phyloP scores from a whole-genome alignment of 2,888 invertebrate species.

The Periphyllus acericola region DNA sequence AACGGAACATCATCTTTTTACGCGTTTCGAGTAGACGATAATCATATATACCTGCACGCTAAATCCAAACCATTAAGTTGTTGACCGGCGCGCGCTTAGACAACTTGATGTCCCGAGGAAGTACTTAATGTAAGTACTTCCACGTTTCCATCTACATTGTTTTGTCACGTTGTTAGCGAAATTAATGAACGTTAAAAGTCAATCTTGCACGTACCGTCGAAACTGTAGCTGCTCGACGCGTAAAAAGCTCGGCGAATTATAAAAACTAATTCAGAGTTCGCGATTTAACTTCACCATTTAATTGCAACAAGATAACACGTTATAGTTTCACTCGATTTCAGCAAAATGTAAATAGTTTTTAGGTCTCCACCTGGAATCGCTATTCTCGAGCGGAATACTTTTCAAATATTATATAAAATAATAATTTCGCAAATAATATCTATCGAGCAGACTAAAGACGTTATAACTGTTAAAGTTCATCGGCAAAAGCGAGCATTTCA shows the following conservation, averaged over 20 bases:
- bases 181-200: slow-evolving; percentile 30
- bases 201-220: slow-evolving; percentile 13
- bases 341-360: no score
- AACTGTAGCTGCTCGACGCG: neutral
- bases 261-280: neutral
- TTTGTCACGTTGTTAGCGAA: slow-evolving; percentile 23
- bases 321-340: no score
- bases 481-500: no score
- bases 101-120: neutral
- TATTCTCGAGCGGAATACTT: no score
- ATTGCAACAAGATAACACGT: no score
- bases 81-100: slow-evolving; percentile 11
- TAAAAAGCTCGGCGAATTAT: neutral
- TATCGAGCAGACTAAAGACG: no score
- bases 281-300: neutral
- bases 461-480: no score
- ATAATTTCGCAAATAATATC: no score
- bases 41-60: neutral
- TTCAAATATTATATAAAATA: no score
- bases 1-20: no score
- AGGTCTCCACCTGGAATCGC: no score
- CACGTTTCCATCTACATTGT: neutral
- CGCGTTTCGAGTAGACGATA: neutral
- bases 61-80: slow-evolving; percentile 12
- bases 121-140: slow-evolving; percentile 26